These are phyloP conservation scores for Thaumetopoea pityocampa DNA, from an alignment of 1,140 invertebrate genomes.

Conservation along the genomic window DNA sequence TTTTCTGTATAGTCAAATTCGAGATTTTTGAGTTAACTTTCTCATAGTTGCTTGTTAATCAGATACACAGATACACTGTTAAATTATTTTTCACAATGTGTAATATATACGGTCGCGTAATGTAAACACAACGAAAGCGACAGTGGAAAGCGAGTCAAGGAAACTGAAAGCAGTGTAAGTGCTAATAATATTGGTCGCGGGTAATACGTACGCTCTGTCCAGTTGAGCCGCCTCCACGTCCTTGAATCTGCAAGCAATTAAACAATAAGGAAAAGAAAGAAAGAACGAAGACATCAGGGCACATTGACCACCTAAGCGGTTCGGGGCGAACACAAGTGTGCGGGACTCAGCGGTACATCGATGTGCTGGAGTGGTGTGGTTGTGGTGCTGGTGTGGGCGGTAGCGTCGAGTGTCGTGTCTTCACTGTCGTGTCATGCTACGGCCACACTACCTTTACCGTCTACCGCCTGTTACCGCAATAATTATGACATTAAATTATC, in stretches of 20 bases:
- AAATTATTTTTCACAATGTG: no score
- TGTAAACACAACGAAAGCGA: slow-evolving; percentile 22
- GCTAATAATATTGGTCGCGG: slow-evolving; percentile 41
- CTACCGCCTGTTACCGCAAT: no score
- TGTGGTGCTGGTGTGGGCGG: slow-evolving; percentile 43
- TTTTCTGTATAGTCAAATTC: no score
- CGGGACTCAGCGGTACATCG: slow-evolving; percentile 46
- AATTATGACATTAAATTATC: no score
- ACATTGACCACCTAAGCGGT: slow-evolving; percentile 46
- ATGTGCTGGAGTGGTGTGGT: slow-evolving; percentile 56
- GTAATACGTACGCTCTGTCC: slow-evolving; percentile 90
- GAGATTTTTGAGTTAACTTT: no score
- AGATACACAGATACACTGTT: no score
- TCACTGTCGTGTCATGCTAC: no score
- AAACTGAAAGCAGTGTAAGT: slow-evolving; percentile 32
- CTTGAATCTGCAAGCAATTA: slow-evolving; percentile 90
- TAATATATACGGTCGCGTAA: no score
- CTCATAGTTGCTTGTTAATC: no score
- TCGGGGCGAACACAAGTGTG: slow-evolving; percentile 34
- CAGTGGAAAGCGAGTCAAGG: slow-evolving; percentile 29
- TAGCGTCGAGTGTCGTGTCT: slow-evolving; percentile 32
- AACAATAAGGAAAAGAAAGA: slow-evolving; percentile 77
- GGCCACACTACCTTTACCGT: no score
- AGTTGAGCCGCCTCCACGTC: slow-evolving; percentile 88
- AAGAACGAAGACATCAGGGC: slow-evolving; percentile 48